Conservation (phyloP, 53 echinoderm and acorn worm genomes). For the Holothuria leucospilota region DNA sequence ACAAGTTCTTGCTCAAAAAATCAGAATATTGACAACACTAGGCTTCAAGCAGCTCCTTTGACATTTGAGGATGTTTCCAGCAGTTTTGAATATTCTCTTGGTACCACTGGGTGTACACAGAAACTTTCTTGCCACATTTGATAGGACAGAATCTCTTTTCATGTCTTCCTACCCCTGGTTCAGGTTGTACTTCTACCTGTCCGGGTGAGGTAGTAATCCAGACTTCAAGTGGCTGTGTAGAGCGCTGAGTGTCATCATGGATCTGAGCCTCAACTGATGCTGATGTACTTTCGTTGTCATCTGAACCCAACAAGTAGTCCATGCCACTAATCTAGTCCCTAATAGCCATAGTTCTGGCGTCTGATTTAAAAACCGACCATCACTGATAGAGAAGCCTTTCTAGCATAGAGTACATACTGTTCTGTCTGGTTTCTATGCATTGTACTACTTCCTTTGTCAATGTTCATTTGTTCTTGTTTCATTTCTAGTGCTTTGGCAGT, state of each 20-base stretch:
- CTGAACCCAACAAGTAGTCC: too few relatives aligned
- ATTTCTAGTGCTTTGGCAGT: background rate
- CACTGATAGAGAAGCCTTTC: background rate
- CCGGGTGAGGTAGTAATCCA: background rate
- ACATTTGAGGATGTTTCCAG: background rate
- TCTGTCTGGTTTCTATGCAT: background rate
- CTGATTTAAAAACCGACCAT: background rate
- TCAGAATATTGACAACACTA: background rate
- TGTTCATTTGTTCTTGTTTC: background rate
- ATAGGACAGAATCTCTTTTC: background rate
- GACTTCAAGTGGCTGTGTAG: too few relatives aligned
- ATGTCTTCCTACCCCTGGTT: background rate
- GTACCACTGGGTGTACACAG: conserved; percentile 1
- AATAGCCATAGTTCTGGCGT: background rate
- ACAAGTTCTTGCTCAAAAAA: conserved; percentile 5
- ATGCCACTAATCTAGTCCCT: background rate
- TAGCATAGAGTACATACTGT: background rate
- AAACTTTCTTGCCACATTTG: background rate
- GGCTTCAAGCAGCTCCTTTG: background rate
- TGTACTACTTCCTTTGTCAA: background rate
- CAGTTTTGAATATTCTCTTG: background rate
- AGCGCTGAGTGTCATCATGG: too few relatives aligned
- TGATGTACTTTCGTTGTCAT: too few relatives aligned
- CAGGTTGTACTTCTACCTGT: background rate
- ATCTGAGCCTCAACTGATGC: too few relatives aligned